Evolutionary conservation across 2,797 vertebrate species (phyloP).

Genomic region (Buphagus erythrorhynchus): DNA sequence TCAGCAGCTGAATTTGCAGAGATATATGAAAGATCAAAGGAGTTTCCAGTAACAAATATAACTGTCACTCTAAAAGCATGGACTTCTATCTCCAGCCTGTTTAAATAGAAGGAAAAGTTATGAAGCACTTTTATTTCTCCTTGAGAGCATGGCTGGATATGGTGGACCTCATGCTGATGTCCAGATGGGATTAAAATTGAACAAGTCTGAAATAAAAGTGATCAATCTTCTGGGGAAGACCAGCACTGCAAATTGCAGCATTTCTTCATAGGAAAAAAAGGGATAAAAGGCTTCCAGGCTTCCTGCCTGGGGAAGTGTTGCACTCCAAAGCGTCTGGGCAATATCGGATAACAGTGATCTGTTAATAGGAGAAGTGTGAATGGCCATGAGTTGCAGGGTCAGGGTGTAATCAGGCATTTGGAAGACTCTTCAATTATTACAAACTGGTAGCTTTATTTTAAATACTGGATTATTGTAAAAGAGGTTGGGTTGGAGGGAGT

Average conservation of each 20-base stretch:
- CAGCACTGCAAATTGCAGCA: background rate
- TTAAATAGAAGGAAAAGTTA: background rate
- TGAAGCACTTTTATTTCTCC: background rate
- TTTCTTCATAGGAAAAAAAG: background rate
- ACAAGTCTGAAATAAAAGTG: background rate
- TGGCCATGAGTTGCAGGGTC: background rate
- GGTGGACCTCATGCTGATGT: background rate
- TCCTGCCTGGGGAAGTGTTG: background rate
- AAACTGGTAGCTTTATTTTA: background rate
- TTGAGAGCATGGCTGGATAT: background rate
- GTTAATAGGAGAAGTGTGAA: background rate
- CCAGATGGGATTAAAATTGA: background rate
- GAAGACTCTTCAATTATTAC: background rate
- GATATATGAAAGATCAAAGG: conserved; percentile 28
- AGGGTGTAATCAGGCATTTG: background rate
- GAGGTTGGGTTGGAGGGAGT: background rate
- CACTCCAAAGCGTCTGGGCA: no score
- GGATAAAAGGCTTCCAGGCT: background rate
- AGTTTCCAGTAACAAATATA: background rate
- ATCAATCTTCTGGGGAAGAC: background rate
- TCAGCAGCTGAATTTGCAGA: background rate
- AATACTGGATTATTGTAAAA: background rate
- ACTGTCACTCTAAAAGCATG: background rate
- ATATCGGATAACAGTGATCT: rapidly evolving
- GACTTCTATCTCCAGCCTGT: background rate